A percentile compares a stretch with the other conserved stretches of the same genome.
These are phyloP conservation scores for Diabrotica virgifera DNA, from an alignment of 1,140 invertebrate genomes.

Conservation along the genomic window DNA sequence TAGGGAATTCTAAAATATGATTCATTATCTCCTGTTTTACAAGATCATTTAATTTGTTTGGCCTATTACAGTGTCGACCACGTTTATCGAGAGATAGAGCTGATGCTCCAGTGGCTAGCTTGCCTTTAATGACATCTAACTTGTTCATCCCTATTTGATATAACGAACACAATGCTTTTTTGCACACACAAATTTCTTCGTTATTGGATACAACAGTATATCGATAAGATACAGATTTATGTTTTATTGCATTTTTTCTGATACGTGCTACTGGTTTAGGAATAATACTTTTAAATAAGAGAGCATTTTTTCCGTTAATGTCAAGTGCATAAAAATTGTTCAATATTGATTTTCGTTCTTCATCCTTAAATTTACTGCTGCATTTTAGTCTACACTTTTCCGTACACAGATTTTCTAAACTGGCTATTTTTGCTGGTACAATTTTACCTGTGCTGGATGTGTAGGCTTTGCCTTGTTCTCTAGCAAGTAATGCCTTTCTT, in stretches of 20 bases:
- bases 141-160: conserved; percentile 18
- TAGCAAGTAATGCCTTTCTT: not conserved
- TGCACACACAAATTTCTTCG: conserved; percentile 9
- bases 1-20: no score
- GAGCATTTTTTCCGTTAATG: conserved; percentile 51
- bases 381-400: not conserved
- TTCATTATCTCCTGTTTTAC: conserved; percentile 11
- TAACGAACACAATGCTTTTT: conserved; percentile 10
- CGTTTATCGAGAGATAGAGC: conserved; percentile 14
- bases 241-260: conserved; percentile 2
- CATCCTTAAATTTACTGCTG: not conserved
- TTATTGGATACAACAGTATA: conserved; percentile 4
- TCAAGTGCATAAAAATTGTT: not conserved
- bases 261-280: not conserved
- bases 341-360: conserved; percentile 5
- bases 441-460: not conserved
- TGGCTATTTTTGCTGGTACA: not conserved
- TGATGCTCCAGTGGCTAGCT: conserved; percentile 3
- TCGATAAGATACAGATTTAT: not conserved
- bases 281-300: conserved; percentile 11
- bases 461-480: not conserved
- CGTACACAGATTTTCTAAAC: not conserved
- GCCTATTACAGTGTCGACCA: conserved; percentile 15
- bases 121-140: conserved; percentile 6
- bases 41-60: conserved; percentile 14